These are phyloP conservation scores for Pammene fasciana DNA, from an alignment of 2,888 invertebrate genomes.

Conservation along the genomic window DNA sequence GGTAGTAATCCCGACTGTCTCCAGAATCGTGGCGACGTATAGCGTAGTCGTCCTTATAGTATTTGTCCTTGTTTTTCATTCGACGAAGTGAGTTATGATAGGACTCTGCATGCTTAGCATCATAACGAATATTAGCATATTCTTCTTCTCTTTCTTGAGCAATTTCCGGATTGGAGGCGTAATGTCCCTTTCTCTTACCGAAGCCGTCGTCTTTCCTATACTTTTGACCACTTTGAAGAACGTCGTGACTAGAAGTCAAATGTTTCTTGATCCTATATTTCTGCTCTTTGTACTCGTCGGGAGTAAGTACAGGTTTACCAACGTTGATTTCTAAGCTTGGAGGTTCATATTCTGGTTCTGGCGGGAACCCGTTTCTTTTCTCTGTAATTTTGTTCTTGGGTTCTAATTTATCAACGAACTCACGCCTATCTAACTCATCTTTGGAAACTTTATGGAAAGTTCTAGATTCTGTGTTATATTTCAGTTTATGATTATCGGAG, in stretches of 20 bases:
- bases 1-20: constrained; percentile 78
- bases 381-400: constrained; percentile 61
- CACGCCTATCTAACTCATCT: constrained; percentile 70
- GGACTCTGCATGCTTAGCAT: constrained; percentile 70
- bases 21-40: constrained; percentile 76
- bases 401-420: constrained; percentile 66
- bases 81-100: constrained; percentile 86
- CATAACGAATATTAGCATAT: constrained; percentile 73
- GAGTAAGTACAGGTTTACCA: constrained; percentile 83
- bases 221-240: constrained; percentile 72
- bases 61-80: constrained; percentile 80
- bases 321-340: constrained; percentile 85
- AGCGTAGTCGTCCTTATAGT: constrained; percentile 64
- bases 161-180: constrained; percentile 85
- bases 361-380: constrained; percentile 71
- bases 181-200: constrained; percentile 79
- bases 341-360: constrained; percentile 84
- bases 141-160: constrained; percentile 78
- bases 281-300: constrained; percentile 83
- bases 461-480: constrained; percentile 74
- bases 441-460: constrained; percentile 67
- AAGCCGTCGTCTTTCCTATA: constrained; percentile 76
- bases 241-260: constrained; percentile 78
- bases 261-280: constrained; percentile 77
- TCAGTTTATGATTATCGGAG: constrained; percentile 72